These are phyloP conservation scores for Chiloscyllium plagiosum DNA, from an alignment of 2,113 vertebrate genomes.

Conservation along the genomic window DNA sequence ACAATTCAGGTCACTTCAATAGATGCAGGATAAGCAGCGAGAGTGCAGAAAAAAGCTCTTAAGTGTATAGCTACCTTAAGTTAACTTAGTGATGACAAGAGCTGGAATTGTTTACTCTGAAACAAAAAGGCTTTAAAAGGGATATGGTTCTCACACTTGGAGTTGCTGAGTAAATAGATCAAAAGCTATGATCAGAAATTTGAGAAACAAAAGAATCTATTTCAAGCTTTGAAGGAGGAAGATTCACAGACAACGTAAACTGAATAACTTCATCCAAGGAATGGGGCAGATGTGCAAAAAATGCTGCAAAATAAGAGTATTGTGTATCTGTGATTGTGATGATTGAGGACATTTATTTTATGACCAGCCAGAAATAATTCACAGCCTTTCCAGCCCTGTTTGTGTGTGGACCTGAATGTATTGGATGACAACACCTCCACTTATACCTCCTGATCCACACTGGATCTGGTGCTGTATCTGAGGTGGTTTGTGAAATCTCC, in stretches of 20 bases:
- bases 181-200: not conserved
- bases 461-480: not conserved
- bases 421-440: not conserved
- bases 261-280: not conserved
- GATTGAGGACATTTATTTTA: not conserved
- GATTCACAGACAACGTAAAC: not conserved
- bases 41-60: not conserved
- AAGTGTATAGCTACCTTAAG: not conserved
- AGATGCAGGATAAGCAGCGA: not conserved
- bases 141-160: not conserved
- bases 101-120: not conserved
- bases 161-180: not conserved
- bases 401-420: not conserved
- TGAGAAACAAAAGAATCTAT: not conserved
- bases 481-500: not conserved
- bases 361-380: not conserved
- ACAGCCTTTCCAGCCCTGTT: not conserved
- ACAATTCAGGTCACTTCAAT: not conserved
- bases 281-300: not conserved
- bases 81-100: not conserved
- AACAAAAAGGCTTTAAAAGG: not conserved
- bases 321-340: not conserved
- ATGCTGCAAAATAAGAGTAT: not conserved
- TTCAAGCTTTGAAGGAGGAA: not conserved
- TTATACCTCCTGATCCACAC: not conserved